These are phyloP conservation scores for Liodrosophila aerea DNA, from an alignment of 2,888 invertebrate species.

Conservation along the genomic window DNA sequence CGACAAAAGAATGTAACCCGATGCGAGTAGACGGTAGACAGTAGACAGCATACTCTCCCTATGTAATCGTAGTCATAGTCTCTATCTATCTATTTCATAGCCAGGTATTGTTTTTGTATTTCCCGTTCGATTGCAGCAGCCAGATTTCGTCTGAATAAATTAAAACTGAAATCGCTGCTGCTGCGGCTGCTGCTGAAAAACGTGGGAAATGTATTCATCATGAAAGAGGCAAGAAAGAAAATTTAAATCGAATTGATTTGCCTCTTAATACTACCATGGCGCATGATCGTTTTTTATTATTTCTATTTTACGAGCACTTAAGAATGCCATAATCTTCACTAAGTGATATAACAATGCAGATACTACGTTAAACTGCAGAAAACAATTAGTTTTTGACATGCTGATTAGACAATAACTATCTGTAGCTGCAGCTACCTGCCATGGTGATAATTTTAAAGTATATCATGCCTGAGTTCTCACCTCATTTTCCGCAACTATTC, in stretches of 20 bases:
- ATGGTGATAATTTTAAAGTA: too few relatives aligned
- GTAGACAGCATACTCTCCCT: conserved; percentile 4
- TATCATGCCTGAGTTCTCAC: conserved; percentile 6
- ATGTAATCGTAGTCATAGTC: conserved; percentile 26
- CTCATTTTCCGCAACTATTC: conserved; percentile 4
- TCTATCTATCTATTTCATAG: conserved; percentile 22
- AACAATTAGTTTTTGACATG: too few relatives aligned
- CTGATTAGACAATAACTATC: too few relatives aligned
- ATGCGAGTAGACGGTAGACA: conserved; percentile 37
- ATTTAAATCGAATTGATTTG: conserved; percentile 26
- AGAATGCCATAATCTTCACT: conserved; percentile 42
- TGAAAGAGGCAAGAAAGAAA: conserved; percentile 22
- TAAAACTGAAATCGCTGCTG: conserved; percentile 63
- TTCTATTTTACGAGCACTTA: conserved; percentile 66
- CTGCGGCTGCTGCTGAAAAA: conserved; percentile 49
- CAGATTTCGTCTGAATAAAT: conserved; percentile 79
- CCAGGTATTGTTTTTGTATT: conserved; percentile 43
- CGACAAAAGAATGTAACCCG: conserved; percentile 75
- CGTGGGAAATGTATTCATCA: conserved; percentile 77
- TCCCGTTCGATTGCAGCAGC: conserved; percentile 68
- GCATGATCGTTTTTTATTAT: conserved; percentile 58
- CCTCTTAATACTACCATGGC: conserved; percentile 34
- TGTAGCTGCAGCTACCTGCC: too few relatives aligned
- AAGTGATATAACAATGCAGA: conserved; percentile 43
- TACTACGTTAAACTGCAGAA: neutral